These are phyloP conservation scores for Nesidiocoris tenuis DNA, from an alignment of 2,888 invertebrate genomes.

Conservation along the genomic window DNA sequence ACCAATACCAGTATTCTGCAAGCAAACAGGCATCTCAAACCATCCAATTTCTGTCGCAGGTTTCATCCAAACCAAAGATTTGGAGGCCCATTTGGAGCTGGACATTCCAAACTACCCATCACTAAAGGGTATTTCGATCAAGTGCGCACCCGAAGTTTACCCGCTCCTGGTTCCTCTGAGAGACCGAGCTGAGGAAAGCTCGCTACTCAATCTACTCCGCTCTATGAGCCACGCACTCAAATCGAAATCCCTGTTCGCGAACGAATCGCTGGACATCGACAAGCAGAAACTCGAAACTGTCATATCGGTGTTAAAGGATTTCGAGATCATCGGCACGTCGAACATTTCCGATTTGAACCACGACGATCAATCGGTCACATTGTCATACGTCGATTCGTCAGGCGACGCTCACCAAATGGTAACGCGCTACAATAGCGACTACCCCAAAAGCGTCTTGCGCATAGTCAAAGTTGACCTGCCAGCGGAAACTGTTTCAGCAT, in stretches of 20 bases:
- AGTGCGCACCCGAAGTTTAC: slow-evolving; percentile 17
- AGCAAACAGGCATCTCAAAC: too few species aligned
- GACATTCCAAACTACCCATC: slow-evolving; percentile 11
- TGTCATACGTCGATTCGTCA: slow-evolving; percentile 12
- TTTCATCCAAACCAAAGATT: slow-evolving; percentile 19
- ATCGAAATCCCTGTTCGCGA: slow-evolving; percentile 15
- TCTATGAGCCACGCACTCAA: slow-evolving; percentile 28
- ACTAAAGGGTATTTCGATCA: slow-evolving; percentile 11
- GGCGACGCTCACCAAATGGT: slow-evolving; percentile 1
- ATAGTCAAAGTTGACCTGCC: slow-evolving; percentile 23
- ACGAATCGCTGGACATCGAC: slow-evolving; percentile 20
- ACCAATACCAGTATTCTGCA: too few species aligned
- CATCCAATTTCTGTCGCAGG: slow-evolving; percentile 21
- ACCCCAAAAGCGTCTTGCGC: slow-evolving; percentile 12
- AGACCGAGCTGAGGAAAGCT: slow-evolving; percentile 26
- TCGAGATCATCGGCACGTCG: not conserved
- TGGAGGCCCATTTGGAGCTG: slow-evolving; percentile 18
- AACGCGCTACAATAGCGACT: slow-evolving; percentile 9
- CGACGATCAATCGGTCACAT: slow-evolving; percentile 22
- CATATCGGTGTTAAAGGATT: slow-evolving; percentile 16
- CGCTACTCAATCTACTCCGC: slow-evolving; percentile 24
- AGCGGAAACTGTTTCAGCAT: not conserved
- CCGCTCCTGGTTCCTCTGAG: slow-evolving; percentile 11
- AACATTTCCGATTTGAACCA: slow-evolving; percentile 13
- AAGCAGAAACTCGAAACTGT: slow-evolving; percentile 26